Evolutionary conservation across 2,113 vertebrate species (phyloP), one percentile per base, ranked within the genome.

Genomic region (Xenopus laevis): DNA sequence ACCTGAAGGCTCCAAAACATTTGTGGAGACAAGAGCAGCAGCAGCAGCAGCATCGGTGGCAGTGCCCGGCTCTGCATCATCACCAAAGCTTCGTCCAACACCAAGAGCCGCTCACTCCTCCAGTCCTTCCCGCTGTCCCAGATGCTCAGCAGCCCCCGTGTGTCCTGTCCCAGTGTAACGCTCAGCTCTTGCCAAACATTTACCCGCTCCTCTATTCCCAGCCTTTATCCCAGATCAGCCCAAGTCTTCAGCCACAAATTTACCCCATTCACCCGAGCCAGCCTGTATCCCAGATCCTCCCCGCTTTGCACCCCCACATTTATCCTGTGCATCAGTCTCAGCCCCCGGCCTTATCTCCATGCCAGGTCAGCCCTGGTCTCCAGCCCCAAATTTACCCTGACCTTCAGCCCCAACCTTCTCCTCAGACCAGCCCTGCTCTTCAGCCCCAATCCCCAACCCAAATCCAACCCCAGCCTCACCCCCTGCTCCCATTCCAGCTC

Each of bases 11-110:
- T 79, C 95, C 95, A 60, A 95, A 96, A 89, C 94, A 95, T 91
- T 87, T 97, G 87, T 94, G 94, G 95, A 86, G 89, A 84, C 93
- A 93, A 55, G 89, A 95, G 81, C 87, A 93, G 83, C 90, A 88
- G 78, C 79, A 95, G 81, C 87, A 93, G 83, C 90, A 88, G 78
- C 79, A 85, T 52, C 33, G 33, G 33, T 40, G 33, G 33, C 85
- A 85, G 59, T 82, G 79, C 80, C 86, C 78, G 70, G 79, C 83
- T 81, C 83, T 87, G 79, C 87, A 87, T 33, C 86, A 90, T 84
- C 94, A 90, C 82, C 79, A 87, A 13, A 81, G 86, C 72, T 88
- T 91, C 81, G 78, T 89, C 68, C 87, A 90, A 2, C 80, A 83
- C 68, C 84, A 81, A 12, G 83, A 83, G 69, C 83, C 82, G 82